Conservation (phyloP, 2,888 invertebrate species). For the Latrodectus hesperus region DNA sequence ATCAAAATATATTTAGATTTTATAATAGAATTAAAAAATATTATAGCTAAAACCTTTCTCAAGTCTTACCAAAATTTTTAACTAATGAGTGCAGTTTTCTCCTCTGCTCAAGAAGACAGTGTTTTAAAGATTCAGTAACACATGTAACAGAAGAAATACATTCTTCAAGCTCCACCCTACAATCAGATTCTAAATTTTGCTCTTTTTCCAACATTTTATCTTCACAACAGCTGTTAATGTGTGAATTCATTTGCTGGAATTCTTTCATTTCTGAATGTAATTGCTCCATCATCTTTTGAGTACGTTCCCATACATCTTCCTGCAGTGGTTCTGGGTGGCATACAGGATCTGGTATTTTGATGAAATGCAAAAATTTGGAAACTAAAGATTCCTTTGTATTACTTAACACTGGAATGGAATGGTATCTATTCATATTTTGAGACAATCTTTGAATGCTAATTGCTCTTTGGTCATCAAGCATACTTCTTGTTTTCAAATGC, state of each 20-base stretch:
- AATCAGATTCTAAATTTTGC: background rate
- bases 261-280: conserved; percentile 63
- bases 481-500: conserved; percentile 8
- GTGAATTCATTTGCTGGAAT: conserved; percentile 27
- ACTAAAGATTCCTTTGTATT: background rate
- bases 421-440: conserved; percentile 26
- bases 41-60: too few species aligned
- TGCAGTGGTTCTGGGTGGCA: background rate
- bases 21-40: too few species aligned
- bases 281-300: conserved; percentile 44
- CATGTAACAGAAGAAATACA: conserved; percentile 14
- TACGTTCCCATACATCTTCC: conserved; percentile 48
- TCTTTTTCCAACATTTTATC: background rate
- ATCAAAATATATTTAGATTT: too few species aligned
- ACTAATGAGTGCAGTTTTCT: conserved; percentile 20
- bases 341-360: background rate
- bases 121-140: conserved; percentile 29
- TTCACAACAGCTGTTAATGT: background rate
- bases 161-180: conserved; percentile 20
- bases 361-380: background rate
- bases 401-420: conserved; percentile 31
- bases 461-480: conserved; percentile 17
- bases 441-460: conserved; percentile 26
- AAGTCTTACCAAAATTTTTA: background rate
- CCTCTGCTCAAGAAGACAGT: conserved; percentile 31